Evolutionary conservation across 2,888 invertebrate genomes (phyloP), one percentile per base, ranked within the genome.

Genomic region (Pterostichus niger): DNA sequence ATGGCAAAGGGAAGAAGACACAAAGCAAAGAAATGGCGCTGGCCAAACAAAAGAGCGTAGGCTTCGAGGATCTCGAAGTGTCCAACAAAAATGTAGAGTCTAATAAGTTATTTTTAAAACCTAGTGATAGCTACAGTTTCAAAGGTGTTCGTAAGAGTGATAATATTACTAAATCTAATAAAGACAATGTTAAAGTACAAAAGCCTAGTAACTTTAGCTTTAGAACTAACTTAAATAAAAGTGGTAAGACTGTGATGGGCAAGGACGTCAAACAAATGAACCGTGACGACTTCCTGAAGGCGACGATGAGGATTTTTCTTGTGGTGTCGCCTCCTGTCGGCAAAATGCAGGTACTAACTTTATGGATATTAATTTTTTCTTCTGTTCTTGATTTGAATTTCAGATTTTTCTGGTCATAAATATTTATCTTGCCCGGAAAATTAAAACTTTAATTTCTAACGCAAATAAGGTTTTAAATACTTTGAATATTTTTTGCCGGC

Each of bases 271-370:
- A 84, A 75, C 86, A 87, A 64, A 86, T 89, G 84, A 93, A 92
- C 86, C 92, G 93, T 82, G 94, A 94, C 88, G 94, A 94, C 88
- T 94, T 94, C 88, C 90, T 94, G 84, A 93, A 93, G 86, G 94
- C 94, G 80, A 94, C 94, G 84, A 94, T 94, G 94, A 92, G 94
- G 89, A 94, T 94, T 87, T 94, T 94, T 88, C 90, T 94, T 86
- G 94, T 94, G 84, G 94, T 94, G 11, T 94, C 94, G 83, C 94
- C 94, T 76, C 94, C 94, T 75, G 91, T 91, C 87, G 92, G 92
- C 85, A 91, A 92, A 86, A 90, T 92, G 75, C 92, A 92, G 92
- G 92, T 92, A 91, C 88, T 84, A 10, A 71, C 10, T 71, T 71
- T 71, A 71, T 44, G 68, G 75, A 75, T 49, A 52, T 56, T 56